Conservation (phyloP, 2,797 vertebrate species). For the Emydoidea blandingii region DNA sequence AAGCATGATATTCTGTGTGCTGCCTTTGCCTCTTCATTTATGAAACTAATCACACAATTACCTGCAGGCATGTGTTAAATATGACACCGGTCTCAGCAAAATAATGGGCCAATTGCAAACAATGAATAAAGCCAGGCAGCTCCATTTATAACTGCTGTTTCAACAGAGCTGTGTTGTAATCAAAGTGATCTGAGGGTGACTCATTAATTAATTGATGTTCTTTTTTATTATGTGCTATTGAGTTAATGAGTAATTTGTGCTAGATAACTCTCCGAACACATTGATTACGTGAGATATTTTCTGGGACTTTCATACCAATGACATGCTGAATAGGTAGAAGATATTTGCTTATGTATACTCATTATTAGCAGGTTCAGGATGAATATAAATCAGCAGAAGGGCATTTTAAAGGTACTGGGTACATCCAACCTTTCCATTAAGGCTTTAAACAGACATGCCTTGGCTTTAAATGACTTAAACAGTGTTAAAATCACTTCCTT, state of each 20-base stretch:
- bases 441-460: conserved; percentile 50
- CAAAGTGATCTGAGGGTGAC: conserved; percentile 83
- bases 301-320: conserved; percentile 75
- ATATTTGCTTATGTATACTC: conserved; percentile 69
- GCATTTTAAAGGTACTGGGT: conserved; percentile 41
- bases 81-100: conserved; percentile 73
- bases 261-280: conserved; percentile 84
- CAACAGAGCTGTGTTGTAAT: conserved; percentile 78
- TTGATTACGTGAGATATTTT: conserved; percentile 83
- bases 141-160: conserved; percentile 78
- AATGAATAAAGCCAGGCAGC: conserved; percentile 76
- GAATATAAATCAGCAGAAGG: conserved; percentile 64
- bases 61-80: conserved; percentile 78
- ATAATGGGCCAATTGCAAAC: conserved; percentile 75
- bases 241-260: conserved; percentile 90
- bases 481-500: conserved; percentile 62
- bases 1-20: neutral
- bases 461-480: conserved; percentile 57
- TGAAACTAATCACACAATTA: conserved; percentile 80
- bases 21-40: conserved; percentile 68
- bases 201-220: conserved; percentile 87
- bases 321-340: conserved; percentile 73
- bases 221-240: conserved; percentile 86
- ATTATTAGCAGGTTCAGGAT: conserved; percentile 61
- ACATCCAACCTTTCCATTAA: conserved; percentile 49